Conservation (phyloP, 2,113 vertebrate genomes). For the Thomomys bottae region DNA sequence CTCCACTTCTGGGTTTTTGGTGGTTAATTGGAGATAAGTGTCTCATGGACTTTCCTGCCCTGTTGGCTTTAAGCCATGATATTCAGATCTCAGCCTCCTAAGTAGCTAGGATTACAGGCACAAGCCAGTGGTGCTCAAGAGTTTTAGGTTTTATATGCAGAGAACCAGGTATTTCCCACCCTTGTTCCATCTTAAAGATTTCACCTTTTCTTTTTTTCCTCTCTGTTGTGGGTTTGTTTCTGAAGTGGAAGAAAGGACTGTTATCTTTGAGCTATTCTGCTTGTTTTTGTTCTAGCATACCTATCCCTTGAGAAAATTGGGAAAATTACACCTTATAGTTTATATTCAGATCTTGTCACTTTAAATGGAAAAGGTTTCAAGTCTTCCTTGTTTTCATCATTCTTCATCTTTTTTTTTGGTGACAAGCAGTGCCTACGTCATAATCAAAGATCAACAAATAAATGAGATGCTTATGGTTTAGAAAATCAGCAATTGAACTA, state of each 20-base stretch:
- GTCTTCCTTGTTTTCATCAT: conserved; percentile 16
- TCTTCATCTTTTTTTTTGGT: background rate
- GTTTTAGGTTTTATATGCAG: conserved; percentile 24
- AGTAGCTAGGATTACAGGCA: too few species aligned
- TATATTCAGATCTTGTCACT: conserved; percentile 8
- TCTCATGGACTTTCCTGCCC: too few species aligned
- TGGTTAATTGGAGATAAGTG: too few species aligned
- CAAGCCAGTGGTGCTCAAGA: too few species aligned
- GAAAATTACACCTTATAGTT: background rate
- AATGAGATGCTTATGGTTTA: conserved; percentile 15
- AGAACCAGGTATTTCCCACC: background rate
- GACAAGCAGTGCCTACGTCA: background rate
- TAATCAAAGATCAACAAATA: background rate
- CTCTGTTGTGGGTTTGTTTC: background rate
- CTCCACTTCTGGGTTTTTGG: too few species aligned
- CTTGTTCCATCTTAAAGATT: conserved; percentile 6
- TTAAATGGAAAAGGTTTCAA: background rate
- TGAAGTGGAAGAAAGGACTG: background rate
- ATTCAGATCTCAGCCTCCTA: too few species aligned
- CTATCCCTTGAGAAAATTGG: background rate
- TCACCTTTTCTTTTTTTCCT: background rate
- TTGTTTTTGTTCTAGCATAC: conserved; percentile 1
- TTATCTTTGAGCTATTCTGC: background rate
- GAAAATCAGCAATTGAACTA: conserved; percentile 44
- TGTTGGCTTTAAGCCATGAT: too few species aligned